Base-by-base conservation (phyloP, 2,797 vertebrate species). In the Acrossocheilus wenchowensis region DNA sequence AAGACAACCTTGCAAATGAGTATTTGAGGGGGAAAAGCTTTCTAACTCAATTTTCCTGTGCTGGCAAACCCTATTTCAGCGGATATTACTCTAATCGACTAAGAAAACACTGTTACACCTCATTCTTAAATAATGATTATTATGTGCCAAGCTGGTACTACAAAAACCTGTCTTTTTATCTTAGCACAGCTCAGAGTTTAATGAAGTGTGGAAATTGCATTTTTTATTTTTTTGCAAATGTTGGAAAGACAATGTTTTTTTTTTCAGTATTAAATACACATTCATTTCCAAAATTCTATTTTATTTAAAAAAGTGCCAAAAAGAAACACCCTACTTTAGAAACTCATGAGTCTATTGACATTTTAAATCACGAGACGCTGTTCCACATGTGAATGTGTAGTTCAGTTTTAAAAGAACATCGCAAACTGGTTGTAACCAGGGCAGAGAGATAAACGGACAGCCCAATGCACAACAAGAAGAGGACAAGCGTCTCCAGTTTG, bases 201-300 rank as follows among this genome's bases (percentile, higher is more conserved):
- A 83, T 83, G 71, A 75, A 36, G 41, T 83, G 71, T 75, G 72
- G 26, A 75, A 75, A 75, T n/a, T 34, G 57, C 41, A 48, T 36
- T 68, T 17, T 17, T 64, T 30, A 5, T 17, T 1, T 50, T 52
- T 52, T 52, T 26, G 10, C 26, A 66, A 66, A 66, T 66, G 30
- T 34, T 34, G 30, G 30, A 66, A 66, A 66, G 60, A 74, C 1
- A 36, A 48, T 48, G 19, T n/a, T 0, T 72, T 57, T 43, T 71
- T 54, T 36, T 21, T 14, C 52, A 41, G 23, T n/a, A 17, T 41
- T 60, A 60, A 78, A 41, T 78, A n/a, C 12, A 60, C 34, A 10
- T 41, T 78, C 4, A 78, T 78, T 78, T 60, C 21, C 34, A 60
- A 60, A 26, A 17, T n/a, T 57, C 4, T 3, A 26, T 78, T 60